These are phyloP conservation scores for Clistopyga incitator DNA, from an alignment of 2,888 invertebrate species.

Conservation along the genomic window DNA sequence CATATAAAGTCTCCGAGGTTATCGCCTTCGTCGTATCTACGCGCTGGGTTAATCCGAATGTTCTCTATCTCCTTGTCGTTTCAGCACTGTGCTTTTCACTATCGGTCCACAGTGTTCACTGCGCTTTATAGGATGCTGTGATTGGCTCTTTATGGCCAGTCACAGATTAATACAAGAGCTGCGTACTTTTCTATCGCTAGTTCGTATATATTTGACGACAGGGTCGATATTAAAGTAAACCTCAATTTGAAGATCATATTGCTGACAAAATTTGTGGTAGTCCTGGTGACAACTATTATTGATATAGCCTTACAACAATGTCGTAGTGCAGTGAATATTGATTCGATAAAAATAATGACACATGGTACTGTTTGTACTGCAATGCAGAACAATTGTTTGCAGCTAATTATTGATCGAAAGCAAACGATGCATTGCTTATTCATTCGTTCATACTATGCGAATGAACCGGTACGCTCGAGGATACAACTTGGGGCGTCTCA, in stretches of 20 bases:
- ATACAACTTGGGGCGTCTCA: conserved; percentile 80
- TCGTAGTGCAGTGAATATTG: background rate
- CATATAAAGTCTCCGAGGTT: conserved; percentile 83
- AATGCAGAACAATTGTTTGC: background rate
- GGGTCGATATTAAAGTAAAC: background rate
- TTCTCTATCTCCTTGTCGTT: conserved; percentile 58
- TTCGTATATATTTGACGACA: background rate
- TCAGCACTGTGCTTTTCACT: conserved; percentile 33
- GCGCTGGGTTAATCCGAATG: conserved; percentile 80
- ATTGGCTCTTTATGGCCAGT: conserved; percentile 4
- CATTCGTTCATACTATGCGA: conserved; percentile 53
- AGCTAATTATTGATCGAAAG: background rate
- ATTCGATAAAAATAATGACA: background rate
- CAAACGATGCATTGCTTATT: background rate
- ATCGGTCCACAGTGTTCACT: background rate
- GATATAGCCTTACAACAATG: too few species aligned
- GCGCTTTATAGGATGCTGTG: background rate
- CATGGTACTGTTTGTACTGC: background rate
- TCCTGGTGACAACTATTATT: too few species aligned
- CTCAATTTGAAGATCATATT: background rate
- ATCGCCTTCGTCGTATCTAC: conserved; percentile 80
- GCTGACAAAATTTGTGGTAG: background rate
- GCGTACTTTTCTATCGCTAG: background rate
- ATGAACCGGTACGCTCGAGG: conserved; percentile 59
- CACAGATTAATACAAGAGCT: background rate